These are phyloP conservation scores for Kryptopterus vitreolus DNA, from an alignment of 2,797 vertebrate species.

Conservation along the genomic window DNA sequence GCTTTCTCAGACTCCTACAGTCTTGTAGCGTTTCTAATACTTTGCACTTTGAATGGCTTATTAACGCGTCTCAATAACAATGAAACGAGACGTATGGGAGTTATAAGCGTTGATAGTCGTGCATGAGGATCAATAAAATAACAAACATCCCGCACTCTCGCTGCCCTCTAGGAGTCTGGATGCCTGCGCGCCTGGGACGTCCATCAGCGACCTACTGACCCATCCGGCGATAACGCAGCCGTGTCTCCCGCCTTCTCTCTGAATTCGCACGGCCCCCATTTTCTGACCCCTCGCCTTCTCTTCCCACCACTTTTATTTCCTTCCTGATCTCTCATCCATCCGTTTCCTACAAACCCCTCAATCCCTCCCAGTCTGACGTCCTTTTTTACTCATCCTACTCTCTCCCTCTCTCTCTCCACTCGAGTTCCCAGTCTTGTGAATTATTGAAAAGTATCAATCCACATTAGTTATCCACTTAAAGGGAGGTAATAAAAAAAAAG, in stretches of 20 bases:
- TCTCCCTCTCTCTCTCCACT: too few species aligned
- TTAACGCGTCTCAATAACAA: conserved; percentile 4
- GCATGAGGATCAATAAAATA: background rate
- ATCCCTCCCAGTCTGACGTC: conserved; percentile 8
- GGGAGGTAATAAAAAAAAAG: background rate
- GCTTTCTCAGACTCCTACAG: background rate
- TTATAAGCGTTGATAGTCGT: background rate
- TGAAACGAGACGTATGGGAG: background rate
- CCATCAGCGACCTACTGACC: conserved; percentile 27
- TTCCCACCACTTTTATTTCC: conserved; percentile 22
- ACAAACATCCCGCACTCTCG: conserved; percentile 16
- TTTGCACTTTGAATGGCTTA: conserved; percentile 18
- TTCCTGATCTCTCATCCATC: conserved; percentile 36
- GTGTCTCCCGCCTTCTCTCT: conserved; percentile 6
- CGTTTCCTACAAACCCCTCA: conserved; percentile 16
- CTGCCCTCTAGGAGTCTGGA: conserved; percentile 15
- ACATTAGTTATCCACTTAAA: background rate
- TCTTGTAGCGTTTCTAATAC: conserved; percentile 1
- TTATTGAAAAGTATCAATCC: background rate
- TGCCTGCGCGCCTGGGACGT: conserved; percentile 43
- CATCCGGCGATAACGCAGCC: conserved; percentile 17
- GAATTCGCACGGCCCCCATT: conserved; percentile 4
- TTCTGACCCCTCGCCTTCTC: conserved; percentile 13
- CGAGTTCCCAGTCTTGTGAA: background rate
- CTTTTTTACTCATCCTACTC: conserved; percentile 14